phyloP scores from a whole-genome alignment of 2,888 invertebrate genomes.

The Scotopteryx bipunctaria region DNA sequence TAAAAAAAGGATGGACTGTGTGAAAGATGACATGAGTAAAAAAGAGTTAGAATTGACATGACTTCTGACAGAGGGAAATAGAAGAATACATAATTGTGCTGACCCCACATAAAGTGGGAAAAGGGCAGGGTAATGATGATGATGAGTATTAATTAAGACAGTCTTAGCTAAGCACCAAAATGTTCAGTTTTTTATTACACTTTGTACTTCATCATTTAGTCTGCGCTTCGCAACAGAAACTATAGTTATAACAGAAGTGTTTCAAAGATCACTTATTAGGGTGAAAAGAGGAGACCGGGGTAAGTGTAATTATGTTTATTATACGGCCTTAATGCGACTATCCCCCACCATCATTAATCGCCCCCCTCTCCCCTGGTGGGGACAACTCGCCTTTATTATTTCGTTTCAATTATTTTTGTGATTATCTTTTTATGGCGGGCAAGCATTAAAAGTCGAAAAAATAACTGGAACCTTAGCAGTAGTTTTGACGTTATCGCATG shows the following conservation, averaged over 20 bases:
- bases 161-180: no score
- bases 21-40: no score
- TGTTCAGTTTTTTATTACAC: no score
- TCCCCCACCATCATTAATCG: constrained; percentile 78
- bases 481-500: neutral
- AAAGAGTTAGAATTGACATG: no score
- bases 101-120: no score
- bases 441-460: constrained; percentile 81
- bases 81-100: no score
- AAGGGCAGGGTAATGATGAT: no score
- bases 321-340: constrained; percentile 82
- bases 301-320: constrained; percentile 83
- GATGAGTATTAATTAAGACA: no score
- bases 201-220: no score
- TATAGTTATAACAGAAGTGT: constrained; percentile 47
- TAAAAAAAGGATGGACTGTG: no score
- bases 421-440: constrained; percentile 82
- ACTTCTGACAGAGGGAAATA: no score
- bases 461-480: constrained; percentile 51
- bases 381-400: constrained; percentile 73
- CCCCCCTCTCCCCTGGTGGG: constrained; percentile 55
- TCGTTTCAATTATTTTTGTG: constrained; percentile 84
- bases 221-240: neutral
- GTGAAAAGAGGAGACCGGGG: constrained; percentile 71
- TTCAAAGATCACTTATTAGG: constrained; percentile 54